phyloP scores from a whole-genome alignment of 2,113 vertebrate genomes.

The Callospermophilus lateralis region DNA sequence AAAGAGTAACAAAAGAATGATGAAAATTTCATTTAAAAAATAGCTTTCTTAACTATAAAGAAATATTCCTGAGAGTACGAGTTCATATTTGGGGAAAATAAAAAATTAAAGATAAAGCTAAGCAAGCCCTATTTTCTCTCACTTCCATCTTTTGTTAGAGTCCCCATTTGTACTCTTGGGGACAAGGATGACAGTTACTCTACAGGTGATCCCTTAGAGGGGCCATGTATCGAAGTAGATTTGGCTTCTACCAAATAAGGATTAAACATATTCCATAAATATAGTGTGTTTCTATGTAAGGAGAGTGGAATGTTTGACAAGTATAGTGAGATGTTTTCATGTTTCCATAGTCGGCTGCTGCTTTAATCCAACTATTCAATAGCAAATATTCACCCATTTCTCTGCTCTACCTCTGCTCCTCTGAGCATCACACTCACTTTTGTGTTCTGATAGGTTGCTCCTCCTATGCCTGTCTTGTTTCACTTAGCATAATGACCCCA shows the following conservation, averaged over 20 bases:
- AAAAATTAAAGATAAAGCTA: not conserved
- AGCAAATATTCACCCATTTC: not conserved
- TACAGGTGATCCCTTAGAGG: not conserved
- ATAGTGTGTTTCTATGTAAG: not conserved
- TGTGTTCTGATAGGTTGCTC: not conserved
- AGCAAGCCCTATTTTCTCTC: not conserved
- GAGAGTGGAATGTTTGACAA: not conserved
- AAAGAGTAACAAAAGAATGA: slow-evolving; percentile 68
- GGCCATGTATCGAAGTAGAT: not conserved
- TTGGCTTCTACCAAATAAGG: not conserved
- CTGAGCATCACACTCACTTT: not conserved
- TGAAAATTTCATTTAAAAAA: slow-evolving; percentile 16
- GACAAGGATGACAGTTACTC: not conserved
- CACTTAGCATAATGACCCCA: not conserved
- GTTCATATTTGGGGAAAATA: not conserved
- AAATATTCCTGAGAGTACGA: not conserved
- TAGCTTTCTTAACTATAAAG: slow-evolving; percentile 30
- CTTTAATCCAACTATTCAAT: not conserved
- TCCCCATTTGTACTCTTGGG: not conserved
- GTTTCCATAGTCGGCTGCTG: not conserved
- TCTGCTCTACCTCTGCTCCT: not conserved
- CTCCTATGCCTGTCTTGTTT: not conserved
- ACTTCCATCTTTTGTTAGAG: not conserved
- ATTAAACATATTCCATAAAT: not conserved
- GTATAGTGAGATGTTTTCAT: not conserved